Evolutionary conservation across 2,888 invertebrate genomes (phyloP).

Genomic region (Tetanocera ferruginea): DNA sequence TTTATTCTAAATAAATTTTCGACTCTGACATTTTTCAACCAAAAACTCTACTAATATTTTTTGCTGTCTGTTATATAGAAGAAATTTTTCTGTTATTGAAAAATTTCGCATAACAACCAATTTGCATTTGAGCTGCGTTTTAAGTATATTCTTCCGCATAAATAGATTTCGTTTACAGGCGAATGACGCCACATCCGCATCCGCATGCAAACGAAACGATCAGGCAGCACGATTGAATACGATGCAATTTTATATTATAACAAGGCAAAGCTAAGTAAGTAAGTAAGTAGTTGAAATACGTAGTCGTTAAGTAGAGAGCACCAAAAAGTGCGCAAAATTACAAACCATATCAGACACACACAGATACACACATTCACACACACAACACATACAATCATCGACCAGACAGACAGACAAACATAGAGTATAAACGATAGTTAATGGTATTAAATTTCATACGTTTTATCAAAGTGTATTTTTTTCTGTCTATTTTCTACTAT

Average conservation of each 20-base stretch:
- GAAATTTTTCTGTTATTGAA: slow-evolving; percentile 25
- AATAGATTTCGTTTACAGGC: slow-evolving; percentile 33
- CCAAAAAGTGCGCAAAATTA: slow-evolving; percentile 17
- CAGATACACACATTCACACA: neutral
- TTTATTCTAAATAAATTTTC: neutral
- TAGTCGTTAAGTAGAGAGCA: neutral
- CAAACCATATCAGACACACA: neutral
- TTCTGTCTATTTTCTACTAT: neutral
- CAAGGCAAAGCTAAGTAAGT: slow-evolving; percentile 3
- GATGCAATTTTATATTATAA: slow-evolving; percentile 23
- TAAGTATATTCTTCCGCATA: slow-evolving; percentile 36
- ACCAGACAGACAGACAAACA: neutral
- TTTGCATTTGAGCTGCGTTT: slow-evolving; percentile 36
- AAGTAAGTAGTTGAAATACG: neutral
- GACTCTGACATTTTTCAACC: neutral
- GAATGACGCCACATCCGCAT: slow-evolving; percentile 30
- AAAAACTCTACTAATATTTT: slow-evolving; percentile 5
- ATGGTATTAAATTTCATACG: slow-evolving; percentile 36
- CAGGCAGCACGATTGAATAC: neutral
- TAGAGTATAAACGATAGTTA: slow-evolving; percentile 26
- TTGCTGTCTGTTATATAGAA: neutral
- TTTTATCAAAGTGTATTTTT: neutral
- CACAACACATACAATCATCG: neutral
- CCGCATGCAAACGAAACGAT: neutral
- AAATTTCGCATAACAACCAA: slow-evolving; percentile 35